Percentiles rank a stretch among this genome's conserved stretches.
phyloP scores from a whole-genome alignment of 2,113 vertebrate species.

The Chlorodrepanis virens region DNA sequence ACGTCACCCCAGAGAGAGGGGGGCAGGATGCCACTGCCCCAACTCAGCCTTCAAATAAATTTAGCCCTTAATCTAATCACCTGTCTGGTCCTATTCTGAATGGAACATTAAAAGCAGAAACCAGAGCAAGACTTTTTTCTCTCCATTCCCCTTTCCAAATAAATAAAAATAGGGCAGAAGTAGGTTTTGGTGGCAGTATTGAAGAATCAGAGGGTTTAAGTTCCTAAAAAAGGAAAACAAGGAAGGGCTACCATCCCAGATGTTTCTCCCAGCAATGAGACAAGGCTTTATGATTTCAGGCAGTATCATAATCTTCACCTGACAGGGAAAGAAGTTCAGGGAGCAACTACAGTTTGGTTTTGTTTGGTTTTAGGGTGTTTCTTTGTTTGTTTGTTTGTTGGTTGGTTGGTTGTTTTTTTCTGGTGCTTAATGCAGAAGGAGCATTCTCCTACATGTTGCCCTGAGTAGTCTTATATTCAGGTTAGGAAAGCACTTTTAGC shows the following conservation, averaged over 20 bases:
- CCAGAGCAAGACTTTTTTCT: not conserved
- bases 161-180: not conserved
- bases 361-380: not conserved
- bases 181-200: not conserved
- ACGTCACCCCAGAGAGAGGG: not conserved
- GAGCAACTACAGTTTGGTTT: not conserved
- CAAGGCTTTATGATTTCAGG: not conserved
- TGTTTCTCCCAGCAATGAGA: not conserved
- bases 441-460: not conserved
- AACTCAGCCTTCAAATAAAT: not conserved
- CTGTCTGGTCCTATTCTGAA: not conserved
- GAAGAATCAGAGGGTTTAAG: not conserved
- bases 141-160: not conserved
- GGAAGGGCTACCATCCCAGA: not conserved
- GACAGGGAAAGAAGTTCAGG: not conserved
- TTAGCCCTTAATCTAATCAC: not conserved
- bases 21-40: not conserved
- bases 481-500: not conserved
- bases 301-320: not conserved
- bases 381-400: too few species aligned
- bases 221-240: not conserved
- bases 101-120: not conserved
- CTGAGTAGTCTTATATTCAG: not conserved
- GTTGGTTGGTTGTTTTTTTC: too few species aligned
- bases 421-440: not conserved